Evolutionary conservation across 1,140 invertebrate species (phyloP).

Genomic region (Hyles vespertilio): DNA sequence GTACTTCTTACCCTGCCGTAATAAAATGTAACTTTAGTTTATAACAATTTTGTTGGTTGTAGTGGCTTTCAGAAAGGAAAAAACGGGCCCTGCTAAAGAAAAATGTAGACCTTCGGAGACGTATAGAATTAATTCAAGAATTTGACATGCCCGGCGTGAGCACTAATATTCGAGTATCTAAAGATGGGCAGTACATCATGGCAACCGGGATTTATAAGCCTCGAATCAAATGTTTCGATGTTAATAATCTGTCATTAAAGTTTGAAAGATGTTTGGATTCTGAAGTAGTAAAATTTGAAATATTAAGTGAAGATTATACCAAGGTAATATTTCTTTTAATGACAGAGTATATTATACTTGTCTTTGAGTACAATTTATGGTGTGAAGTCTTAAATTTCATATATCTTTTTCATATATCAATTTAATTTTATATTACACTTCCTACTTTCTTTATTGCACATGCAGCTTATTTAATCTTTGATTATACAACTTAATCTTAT

Average conservation of each 20-base stretch:
- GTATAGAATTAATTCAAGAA: conserved; percentile 98
- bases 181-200: conserved; percentile 94
- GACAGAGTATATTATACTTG: no score
- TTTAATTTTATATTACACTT: no score
- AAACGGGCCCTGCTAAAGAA: conserved; percentile 90
- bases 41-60: conserved; percentile 45
- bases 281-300: conserved; percentile 92
- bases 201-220: conserved; percentile 98
- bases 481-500: conserved; percentile 5
- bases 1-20: background rate
- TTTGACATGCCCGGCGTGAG: conserved; percentile 99
- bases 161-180: conserved; percentile 89
- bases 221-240: conserved; percentile 96
- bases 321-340: conserved; percentile 73
- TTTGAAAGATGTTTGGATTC: conserved; percentile 99
- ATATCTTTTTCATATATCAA: no score
- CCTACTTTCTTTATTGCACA: no score
- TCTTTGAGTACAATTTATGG: no score
- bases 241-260: conserved; percentile 96
- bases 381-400: no score
- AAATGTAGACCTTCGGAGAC: conserved; percentile 90
- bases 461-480: background rate
- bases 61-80: conserved; percentile 97
- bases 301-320: conserved; percentile 94
- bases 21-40: conserved; percentile 5